Base-by-base conservation (phyloP, 2,797 vertebrate species). In the Harpagifer antarcticus region DNA sequence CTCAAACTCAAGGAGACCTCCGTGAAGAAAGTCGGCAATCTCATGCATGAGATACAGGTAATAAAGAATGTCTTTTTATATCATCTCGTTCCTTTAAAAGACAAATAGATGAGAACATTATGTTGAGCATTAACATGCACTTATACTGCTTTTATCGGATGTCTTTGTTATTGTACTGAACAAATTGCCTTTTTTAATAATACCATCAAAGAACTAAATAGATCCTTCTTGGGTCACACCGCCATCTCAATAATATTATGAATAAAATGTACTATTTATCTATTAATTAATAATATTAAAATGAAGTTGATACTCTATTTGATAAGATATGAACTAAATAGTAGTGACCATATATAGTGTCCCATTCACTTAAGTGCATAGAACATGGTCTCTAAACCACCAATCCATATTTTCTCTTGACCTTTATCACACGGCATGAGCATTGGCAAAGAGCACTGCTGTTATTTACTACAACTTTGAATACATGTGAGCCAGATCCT, bases 1-100 rank as follows among this genome's bases (percentile, higher is more conserved):
- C 84, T 99, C 19, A 99, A 99, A 79, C 85, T 99, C 75, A 98
- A 98, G 81, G 97, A 99, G 74, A 92, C 96, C 0, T 97, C 96
- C 0, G 96, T 96, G 47, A 95, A 79, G 83, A 98, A 94, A 0
- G 96, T 99, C 54, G 33, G 82, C 84, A 99, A 98, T 68, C 95
- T 99, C 66, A 95, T 97, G 91, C 95, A 96, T 23, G 98, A 99
- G 76, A 99, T 99, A 74, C 95, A 90, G 96, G 98, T 99, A 90
- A 64, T 0, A 0, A 7, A 14, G 14, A 9, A 62, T 66, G 58
- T 27, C 3, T 19, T 62, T 11, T n/a, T 11, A 5, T n/a, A n/a
- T 9, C 14, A 2, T 12, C 1, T 47, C 40, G 1, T 58, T 68
- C 9, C 6, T 60, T 9, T 40, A 7, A 44, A 59, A 7, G 27